A percentile compares a stretch with the other conserved stretches of the same genome.
phyloP scores from a whole-genome alignment of 64 coral and sea anemone genomes.

The Porites lutea region DNA sequence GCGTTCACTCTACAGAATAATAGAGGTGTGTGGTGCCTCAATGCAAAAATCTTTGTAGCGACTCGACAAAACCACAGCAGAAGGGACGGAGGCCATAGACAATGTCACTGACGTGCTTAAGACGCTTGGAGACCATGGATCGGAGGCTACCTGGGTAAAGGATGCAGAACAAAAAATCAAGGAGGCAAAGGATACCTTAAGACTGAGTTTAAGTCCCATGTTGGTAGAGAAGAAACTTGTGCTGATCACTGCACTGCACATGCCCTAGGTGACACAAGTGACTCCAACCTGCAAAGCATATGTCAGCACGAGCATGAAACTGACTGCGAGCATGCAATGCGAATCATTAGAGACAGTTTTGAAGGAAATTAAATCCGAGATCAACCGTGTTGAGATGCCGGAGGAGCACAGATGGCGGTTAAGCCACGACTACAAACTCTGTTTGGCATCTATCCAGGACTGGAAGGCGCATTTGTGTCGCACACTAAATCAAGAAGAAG shows the following conservation, averaged over 20 bases:
- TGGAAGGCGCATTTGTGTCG: constrained; percentile 55
- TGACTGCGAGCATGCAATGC: constrained; percentile 45
- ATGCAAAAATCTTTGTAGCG: constrained; percentile 72
- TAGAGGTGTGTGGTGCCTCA: constrained; percentile 60
- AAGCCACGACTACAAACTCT: constrained; percentile 41
- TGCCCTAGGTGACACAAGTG: constrained; percentile 36
- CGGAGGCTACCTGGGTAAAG: constrained; percentile 46
- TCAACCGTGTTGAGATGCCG: constrained; percentile 16
- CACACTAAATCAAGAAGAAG: constrained; percentile 19
- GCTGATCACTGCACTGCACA: constrained; percentile 43
- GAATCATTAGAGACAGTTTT: constrained; percentile 15
- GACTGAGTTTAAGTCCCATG: constrained; percentile 63
- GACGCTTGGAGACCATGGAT: constrained; percentile 22
- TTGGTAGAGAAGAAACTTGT: constrained; percentile 13
- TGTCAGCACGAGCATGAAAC: constrained; percentile 47
- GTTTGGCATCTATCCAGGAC: constrained; percentile 18
- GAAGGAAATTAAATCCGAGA: constrained; percentile 30
- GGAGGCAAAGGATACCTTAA: constrained; percentile 70
- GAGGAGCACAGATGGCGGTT: constrained; percentile 45
- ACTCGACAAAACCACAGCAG: constrained; percentile 42
- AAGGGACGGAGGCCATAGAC: constrained; percentile 70
- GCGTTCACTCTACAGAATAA: constrained; percentile 67
- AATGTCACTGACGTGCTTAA: constrained; percentile 47
- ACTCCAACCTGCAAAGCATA: constrained; percentile 13
- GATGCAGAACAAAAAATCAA: constrained; percentile 5